Evolutionary conservation across 2,797 vertebrate species (phyloP).

Genomic region (Fratercula arctica): DNA sequence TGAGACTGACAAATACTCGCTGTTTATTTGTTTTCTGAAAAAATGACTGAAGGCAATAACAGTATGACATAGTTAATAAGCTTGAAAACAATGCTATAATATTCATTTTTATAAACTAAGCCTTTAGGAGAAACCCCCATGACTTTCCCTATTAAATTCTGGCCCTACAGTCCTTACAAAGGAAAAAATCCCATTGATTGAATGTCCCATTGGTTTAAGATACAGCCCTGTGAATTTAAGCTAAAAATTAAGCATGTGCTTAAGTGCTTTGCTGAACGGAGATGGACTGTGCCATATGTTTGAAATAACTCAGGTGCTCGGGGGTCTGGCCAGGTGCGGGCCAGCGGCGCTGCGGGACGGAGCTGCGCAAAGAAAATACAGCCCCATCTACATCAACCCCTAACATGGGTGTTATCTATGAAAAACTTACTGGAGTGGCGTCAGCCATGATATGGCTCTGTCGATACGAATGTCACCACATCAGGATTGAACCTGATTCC

Average conservation of each 20-base stretch:
- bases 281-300: not conserved
- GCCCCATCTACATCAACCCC: rapidly evolving
- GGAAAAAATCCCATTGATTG: not conserved
- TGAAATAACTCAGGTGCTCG: not conserved
- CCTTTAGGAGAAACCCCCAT: not conserved
- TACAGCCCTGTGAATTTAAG: not conserved
- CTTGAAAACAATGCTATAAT: constrained; percentile 52
- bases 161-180: not conserved
- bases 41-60: constrained; percentile 61
- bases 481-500: not conserved
- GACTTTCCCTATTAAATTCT: not conserved
- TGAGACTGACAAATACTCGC: constrained; percentile 72
- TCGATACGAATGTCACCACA: rapidly evolving
- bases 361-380: not conserved
- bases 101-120: constrained; percentile 4
- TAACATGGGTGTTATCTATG: not conserved
- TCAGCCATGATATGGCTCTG: not conserved
- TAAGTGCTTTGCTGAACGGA: not conserved
- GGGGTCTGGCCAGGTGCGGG: not conserved
- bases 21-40: constrained; percentile 75
- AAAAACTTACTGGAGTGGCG: not conserved
- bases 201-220: not conserved
- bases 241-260: not conserved
- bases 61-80: constrained; percentile 71
- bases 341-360: not conserved